A percentile compares a stretch with the other conserved stretches of the same genome.
phyloP scores from a whole-genome alignment of 2,888 invertebrate genomes.

The Rhopalosiphum nymphaeae region DNA sequence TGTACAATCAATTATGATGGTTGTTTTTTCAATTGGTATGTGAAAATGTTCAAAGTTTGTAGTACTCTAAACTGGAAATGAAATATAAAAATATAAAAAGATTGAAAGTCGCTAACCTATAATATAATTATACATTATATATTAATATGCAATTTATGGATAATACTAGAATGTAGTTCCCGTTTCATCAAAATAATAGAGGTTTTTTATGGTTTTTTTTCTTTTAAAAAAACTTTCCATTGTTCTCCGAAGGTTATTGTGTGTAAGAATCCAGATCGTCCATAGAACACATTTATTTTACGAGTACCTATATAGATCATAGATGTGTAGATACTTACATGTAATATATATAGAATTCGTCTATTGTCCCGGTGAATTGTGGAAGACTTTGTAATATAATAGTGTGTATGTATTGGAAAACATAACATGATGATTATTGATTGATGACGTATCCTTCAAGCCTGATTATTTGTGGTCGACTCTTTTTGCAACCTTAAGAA shows the following conservation, averaged over 20 bases:
- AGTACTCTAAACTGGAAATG: no score
- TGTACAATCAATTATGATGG: no score
- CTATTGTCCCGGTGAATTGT: background rate
- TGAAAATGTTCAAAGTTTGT: no score
- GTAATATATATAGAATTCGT: conserved; percentile 1
- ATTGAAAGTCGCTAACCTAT: no score
- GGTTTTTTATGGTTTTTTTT: background rate
- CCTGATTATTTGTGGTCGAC: background rate
- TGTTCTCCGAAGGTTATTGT: conserved; percentile 38
- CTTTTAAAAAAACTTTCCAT: conserved; percentile 13
- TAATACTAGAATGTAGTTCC: background rate
- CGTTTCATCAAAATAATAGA: conserved; percentile 19
- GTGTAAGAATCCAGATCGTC: conserved; percentile 10
- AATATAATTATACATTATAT: no score
- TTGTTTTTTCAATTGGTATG: no score
- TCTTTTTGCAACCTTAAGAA: background rate
- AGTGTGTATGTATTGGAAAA: background rate
- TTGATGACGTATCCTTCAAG: conserved; percentile 2
- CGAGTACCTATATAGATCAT: background rate
- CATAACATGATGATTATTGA: background rate
- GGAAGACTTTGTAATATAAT: background rate
- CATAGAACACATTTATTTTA: background rate
- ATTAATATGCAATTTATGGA: background rate
- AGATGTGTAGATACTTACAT: background rate
- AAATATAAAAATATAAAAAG: no score